Evolutionary conservation across 2,797 vertebrate species (phyloP).

Genomic region (Brotula barbata): DNA sequence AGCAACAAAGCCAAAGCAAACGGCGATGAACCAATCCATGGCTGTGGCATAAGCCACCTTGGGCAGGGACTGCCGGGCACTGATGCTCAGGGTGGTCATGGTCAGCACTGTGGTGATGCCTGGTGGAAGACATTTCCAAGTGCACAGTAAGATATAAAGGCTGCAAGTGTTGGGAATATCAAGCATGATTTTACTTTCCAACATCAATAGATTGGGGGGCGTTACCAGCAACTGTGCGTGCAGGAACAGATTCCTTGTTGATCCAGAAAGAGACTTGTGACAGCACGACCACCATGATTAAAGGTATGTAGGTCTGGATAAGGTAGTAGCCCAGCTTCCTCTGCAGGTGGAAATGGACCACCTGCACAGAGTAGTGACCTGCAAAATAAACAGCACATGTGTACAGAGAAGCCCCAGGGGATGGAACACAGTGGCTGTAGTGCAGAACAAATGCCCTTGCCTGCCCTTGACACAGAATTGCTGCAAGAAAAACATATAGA

Average conservation of each 20-base stretch:
- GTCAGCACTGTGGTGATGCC: slow-evolving; percentile 99
- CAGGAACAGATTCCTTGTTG: slow-evolving; percentile 96
- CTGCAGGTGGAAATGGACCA: slow-evolving; percentile 94
- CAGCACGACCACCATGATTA: slow-evolving; percentile 96
- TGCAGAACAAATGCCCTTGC: slow-evolving; percentile 48
- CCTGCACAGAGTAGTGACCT: slow-evolving; percentile 84
- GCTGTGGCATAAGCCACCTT: slow-evolving; percentile 98
- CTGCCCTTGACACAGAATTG: slow-evolving; percentile 63
- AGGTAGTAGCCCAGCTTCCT: slow-evolving; percentile 95
- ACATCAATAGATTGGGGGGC: no score
- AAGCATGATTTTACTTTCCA: slow-evolving; percentile 5
- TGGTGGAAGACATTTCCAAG: no score
- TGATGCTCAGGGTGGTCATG: slow-evolving; percentile 99
- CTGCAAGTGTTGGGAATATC: neutral
- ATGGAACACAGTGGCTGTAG: slow-evolving; percentile 20
- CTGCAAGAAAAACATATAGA: slow-evolving; percentile 37
- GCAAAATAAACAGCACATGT: slow-evolving; percentile 71
- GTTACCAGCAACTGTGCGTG: slow-evolving; percentile 86
- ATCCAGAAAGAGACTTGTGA: slow-evolving; percentile 98
- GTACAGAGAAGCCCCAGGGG: slow-evolving; percentile 47
- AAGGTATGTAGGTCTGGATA: slow-evolving; percentile 96
- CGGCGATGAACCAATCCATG: slow-evolving; percentile 99
- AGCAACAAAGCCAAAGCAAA: slow-evolving; percentile 99
- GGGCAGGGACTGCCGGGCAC: slow-evolving; percentile 98
- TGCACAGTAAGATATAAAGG: no score